Evolutionary conservation across 2,113 vertebrate species (phyloP), one percentile per base, ranked within the genome.

Genomic region (Cephalopterus ornatus): DNA sequence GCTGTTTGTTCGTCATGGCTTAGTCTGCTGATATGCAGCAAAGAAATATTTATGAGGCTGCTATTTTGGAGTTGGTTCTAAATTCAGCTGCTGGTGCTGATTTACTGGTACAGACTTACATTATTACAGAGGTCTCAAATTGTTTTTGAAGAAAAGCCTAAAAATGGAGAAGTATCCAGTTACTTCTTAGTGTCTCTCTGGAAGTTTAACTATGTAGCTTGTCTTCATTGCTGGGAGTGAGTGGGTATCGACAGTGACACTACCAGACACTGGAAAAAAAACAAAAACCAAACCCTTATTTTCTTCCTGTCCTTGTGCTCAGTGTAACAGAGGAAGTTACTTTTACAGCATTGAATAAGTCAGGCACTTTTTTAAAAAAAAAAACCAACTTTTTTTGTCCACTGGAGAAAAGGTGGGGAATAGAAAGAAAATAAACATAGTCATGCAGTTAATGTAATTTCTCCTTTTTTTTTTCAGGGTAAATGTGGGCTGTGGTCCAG

Each of bases 401-500:
- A n/a, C 61, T 44, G 42, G 28, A 67, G 13, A n/a, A 68, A 24
- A 85, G 46, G 13, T 55, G 24, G 20, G 22, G 41, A 83, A 35
- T 21, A 44, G 42, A 61, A 37, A 81, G 37, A 46, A 39, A 37
- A 67, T 17, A 46, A 50, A 33, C 9, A 2, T 3, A 15, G 8
- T 42, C 0, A 0, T 21, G 32, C 24, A 28, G 13, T 32, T 89
- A 59, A 68, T 42, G 46, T 49, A n/a, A 82, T 32, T 93, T 56
- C 22, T 87, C 46, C 12, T 46, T 33, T 37, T 59, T 59, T 52
- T 82, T 85, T 78, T 14, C 97, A 99, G 99, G 97, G 99, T 99
- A 97, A 99, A 99, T 53, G 99, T 99, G 93, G 99, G 99, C 98
- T 99, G 99, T 39, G 99, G 99, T 84, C 99, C 99, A 37, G 99